Percentiles rank a stretch among this genome's conserved stretches.
phyloP scores from a whole-genome alignment of 2,797 vertebrate species.

The Sebastes taczanowskii region DNA sequence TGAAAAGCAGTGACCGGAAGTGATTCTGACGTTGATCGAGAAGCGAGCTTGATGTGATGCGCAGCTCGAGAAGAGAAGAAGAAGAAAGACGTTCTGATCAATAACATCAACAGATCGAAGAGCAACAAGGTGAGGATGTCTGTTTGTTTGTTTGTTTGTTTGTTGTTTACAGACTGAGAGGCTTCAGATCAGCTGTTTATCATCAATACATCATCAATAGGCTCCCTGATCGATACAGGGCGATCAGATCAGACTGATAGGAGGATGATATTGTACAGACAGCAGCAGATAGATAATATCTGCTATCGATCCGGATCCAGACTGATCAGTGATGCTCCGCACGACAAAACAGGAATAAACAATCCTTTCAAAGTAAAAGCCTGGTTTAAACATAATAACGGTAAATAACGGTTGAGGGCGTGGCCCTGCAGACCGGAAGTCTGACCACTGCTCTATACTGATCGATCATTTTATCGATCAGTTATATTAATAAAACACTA shows the following conservation, averaged over 20 bases:
- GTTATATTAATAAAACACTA: background rate
- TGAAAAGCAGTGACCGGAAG: background rate
- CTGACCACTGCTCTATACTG: background rate
- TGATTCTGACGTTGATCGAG: background rate
- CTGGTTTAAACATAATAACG: background rate
- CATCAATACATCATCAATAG: background rate
- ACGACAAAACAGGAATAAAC: background rate
- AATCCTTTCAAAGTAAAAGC: background rate
- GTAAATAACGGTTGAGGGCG: background rate
- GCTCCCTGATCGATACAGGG: background rate
- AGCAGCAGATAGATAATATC: too few species aligned
- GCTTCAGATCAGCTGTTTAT: background rate
- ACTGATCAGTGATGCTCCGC: too few species aligned
- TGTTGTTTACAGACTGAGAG: background rate
- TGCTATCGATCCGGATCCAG: too few species aligned
- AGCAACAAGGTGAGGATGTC: background rate
- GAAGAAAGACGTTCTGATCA: background rate
- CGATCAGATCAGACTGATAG: background rate
- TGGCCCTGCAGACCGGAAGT: background rate
- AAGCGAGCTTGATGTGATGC: slow-evolving; percentile 9
- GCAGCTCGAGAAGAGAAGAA: slow-evolving; percentile 14
- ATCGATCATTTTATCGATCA: background rate
- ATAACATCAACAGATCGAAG: background rate
- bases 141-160: background rate
- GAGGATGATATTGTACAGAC: background rate